phyloP scores from a whole-genome alignment of 2,888 invertebrate genomes.

The Palloptera scutellata region DNA sequence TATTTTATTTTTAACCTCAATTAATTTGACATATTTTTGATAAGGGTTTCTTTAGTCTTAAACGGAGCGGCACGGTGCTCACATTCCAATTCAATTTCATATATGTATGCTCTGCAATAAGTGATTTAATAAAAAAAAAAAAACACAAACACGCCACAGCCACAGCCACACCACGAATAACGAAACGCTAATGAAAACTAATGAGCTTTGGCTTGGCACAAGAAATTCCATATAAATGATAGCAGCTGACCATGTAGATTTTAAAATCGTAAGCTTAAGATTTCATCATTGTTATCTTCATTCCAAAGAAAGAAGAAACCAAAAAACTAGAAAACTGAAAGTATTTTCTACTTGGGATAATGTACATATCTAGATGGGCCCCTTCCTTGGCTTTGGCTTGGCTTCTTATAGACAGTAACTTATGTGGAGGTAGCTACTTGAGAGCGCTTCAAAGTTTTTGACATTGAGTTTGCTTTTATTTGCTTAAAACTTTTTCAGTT shows the following conservation, averaged over 20 bases:
- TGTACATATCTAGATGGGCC: too few species aligned
- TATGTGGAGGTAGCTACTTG: too few species aligned
- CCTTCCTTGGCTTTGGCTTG: too few species aligned
- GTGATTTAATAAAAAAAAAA: too few species aligned
- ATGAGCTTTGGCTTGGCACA: slow-evolving; percentile 12
- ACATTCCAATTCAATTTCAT: background rate
- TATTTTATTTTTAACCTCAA: slow-evolving; percentile 30
- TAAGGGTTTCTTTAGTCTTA: slow-evolving; percentile 28
- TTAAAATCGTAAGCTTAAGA: too few species aligned
- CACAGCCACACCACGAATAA: background rate
- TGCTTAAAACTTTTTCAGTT: background rate
- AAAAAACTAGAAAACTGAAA: too few species aligned
- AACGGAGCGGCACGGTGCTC: background rate
- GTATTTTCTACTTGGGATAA: too few species aligned
- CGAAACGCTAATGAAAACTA: slow-evolving; percentile 2
- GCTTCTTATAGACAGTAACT: too few species aligned
- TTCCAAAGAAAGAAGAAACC: too few species aligned
- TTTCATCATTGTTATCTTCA: too few species aligned
- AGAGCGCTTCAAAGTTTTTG: background rate
- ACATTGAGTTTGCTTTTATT: background rate
- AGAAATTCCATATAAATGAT: slow-evolving; percentile 23
- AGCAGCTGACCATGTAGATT: background rate
- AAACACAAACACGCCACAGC: background rate
- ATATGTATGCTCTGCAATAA: background rate
- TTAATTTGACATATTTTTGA: slow-evolving; percentile 36